These are phyloP conservation scores for Ethmia dodecea DNA, from an alignment of 2,888 invertebrate genomes.

Conservation along the genomic window DNA sequence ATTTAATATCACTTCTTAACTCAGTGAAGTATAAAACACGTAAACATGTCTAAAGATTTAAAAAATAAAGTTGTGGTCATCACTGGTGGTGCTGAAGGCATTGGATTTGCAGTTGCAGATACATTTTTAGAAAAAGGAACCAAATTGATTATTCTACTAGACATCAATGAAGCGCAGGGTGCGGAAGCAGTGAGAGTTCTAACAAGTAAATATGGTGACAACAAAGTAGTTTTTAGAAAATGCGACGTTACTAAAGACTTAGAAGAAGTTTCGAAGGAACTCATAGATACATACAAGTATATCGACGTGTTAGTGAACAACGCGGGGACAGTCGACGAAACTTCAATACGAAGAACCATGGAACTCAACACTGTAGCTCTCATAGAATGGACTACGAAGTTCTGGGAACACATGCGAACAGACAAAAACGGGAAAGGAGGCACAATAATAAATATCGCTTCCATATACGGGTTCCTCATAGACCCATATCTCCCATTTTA, in stretches of 20 bases:
- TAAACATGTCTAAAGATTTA: too few relatives aligned
- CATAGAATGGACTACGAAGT: constrained; percentile 50
- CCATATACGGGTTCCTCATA: constrained; percentile 74
- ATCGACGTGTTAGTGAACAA: constrained; percentile 52
- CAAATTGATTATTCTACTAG: constrained; percentile 27
- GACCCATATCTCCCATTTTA: constrained; percentile 75
- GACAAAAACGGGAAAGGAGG: constrained; percentile 73
- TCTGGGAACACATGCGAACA: constrained; percentile 66
- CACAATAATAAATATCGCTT: constrained; percentile 79
- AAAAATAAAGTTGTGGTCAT: constrained; percentile 35
- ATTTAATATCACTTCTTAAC: too few relatives aligned
- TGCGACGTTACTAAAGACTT: constrained; percentile 64
- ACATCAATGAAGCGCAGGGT: constrained; percentile 32
- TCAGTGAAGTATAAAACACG: too few relatives aligned
- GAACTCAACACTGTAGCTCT: constrained; percentile 33
- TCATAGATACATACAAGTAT: constrained; percentile 27
- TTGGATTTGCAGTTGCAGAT: constrained; percentile 59
- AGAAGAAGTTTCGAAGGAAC: constrained; percentile 37
- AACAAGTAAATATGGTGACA: constrained; percentile 51
- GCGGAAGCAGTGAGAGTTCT: constrained; percentile 41
- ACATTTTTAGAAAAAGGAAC: constrained; percentile 55
- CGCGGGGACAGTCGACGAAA: constrained; percentile 31
- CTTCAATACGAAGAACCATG: constrained; percentile 15
- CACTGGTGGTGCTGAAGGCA: constrained; percentile 74
- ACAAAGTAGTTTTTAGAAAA: constrained; percentile 55